A percentile compares a stretch with the other conserved stretches of the same genome.
Evolutionary conservation across 2,888 invertebrate genomes (phyloP).

Genomic region (Rambutsinella grinnellia): DNA sequence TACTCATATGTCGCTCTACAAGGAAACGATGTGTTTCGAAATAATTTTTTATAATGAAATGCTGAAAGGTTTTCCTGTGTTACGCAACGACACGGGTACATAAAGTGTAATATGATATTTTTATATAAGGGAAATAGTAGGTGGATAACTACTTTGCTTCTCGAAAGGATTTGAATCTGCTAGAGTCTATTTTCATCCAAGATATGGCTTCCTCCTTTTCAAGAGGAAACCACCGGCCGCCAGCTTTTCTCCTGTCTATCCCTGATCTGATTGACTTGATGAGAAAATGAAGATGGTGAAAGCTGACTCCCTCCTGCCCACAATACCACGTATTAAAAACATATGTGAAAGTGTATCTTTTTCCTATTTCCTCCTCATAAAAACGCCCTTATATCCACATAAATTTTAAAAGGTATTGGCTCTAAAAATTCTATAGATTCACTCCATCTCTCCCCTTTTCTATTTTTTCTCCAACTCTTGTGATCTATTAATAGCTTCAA

Average conservation of each 20-base stretch:
- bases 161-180: no score
- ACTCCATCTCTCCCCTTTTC: conserved; percentile 7
- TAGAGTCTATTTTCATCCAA: not conserved
- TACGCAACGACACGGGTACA: no score
- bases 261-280: not conserved
- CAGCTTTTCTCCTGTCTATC: not conserved
- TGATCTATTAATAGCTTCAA: conserved; percentile 55
- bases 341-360: not conserved
- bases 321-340: not conserved
- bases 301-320: conserved; percentile 18
- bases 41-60: no score
- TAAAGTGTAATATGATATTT: no score
- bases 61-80: no score
- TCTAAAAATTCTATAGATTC: no score
- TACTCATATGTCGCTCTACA: no score
- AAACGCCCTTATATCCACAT: not conserved
- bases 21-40: no score
- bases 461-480: conserved; percentile 4
- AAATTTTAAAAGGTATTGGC: not conserved
- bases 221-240: not conserved
- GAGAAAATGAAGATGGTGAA: conserved; percentile 29
- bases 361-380: not conserved
- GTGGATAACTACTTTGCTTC: no score
- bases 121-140: no score
- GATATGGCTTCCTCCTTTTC: not conserved